A percentile compares a stretch with the other conserved stretches of the same genome.
Conservation (phyloP, 2,888 invertebrate genomes). For the Drosophila silvestris region DNA sequence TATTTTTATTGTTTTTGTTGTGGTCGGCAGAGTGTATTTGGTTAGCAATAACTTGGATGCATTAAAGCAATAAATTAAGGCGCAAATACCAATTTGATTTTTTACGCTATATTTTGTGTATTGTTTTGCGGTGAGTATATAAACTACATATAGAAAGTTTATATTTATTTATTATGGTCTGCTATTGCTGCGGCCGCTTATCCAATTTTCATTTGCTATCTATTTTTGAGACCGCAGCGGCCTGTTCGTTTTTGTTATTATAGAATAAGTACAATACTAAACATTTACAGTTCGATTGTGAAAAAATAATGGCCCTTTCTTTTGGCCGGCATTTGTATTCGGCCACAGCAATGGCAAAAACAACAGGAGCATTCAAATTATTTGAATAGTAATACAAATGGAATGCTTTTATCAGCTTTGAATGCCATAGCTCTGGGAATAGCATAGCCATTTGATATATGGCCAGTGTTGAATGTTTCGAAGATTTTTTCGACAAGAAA, state of each 20-base stretch:
- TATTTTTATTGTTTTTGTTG: conserved; percentile 8
- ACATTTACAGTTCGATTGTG: conserved; percentile 40
- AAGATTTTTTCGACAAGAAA: neutral
- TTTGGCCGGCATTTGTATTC: conserved; percentile 9
- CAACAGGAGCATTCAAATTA: conserved; percentile 3
- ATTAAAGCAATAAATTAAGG: conserved; percentile 55
- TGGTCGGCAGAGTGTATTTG: conserved; percentile 28
- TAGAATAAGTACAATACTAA: conserved; percentile 40
- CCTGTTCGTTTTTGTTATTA: conserved; percentile 25
- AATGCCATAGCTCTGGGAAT: neutral
- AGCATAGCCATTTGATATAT: neutral
- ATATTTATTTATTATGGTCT: conserved; percentile 27
- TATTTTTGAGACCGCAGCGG: conserved; percentile 30
- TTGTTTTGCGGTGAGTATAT: conserved; percentile 53
- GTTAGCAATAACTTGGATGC: conserved; percentile 40
- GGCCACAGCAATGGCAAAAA: neutral
- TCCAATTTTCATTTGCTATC: conserved; percentile 26
- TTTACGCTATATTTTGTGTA: conserved; percentile 31
- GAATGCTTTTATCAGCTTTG: neutral
- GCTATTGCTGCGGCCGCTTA: conserved; percentile 15
- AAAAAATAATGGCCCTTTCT: conserved; percentile 42
- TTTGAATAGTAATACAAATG: conserved; percentile 7
- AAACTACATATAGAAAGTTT: neutral
- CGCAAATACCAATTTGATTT: conserved; percentile 57
- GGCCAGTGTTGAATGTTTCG: neutral